Percentiles rank a stretch among this genome's conserved stretches.
These are phyloP conservation scores for Cantharis rufa DNA, from an alignment of 2,888 invertebrate genomes.

Conservation along the genomic window DNA sequence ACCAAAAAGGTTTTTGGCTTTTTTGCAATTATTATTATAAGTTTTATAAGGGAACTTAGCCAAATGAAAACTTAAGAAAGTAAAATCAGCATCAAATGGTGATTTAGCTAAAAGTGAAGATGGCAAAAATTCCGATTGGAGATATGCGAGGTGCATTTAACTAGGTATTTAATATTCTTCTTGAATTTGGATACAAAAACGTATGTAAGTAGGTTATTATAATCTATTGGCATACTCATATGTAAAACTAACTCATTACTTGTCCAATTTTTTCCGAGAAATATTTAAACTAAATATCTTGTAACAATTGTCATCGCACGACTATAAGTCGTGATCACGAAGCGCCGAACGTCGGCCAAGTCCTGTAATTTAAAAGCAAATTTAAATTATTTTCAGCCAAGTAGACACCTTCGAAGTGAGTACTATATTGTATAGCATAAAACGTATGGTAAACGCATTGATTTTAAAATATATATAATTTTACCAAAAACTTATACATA, in stretches of 20 bases:
- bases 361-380: slow-evolving; percentile 25
- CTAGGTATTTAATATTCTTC: too few relatives aligned
- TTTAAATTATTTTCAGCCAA: slow-evolving; percentile 14
- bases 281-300: background rate
- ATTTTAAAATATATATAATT: slow-evolving; percentile 13
- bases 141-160: too few relatives aligned
- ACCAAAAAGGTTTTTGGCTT: too few relatives aligned
- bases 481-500: background rate
- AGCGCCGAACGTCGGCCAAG: slow-evolving; percentile 24
- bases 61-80: too few relatives aligned
- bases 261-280: slow-evolving; percentile 9
- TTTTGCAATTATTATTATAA: too few relatives aligned
- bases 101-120: too few relatives aligned
- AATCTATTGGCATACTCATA: background rate
- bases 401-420: background rate
- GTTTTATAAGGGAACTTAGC: too few relatives aligned
- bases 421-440: background rate
- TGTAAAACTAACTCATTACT: background rate
- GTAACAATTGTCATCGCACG: slow-evolving; percentile 21
- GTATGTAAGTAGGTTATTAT: too few relatives aligned
- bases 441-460: background rate
- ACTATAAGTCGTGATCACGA: slow-evolving; percentile 27
- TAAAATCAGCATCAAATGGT: too few relatives aligned
- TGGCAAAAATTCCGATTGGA: too few relatives aligned
- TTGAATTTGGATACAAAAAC: too few relatives aligned